A percentile compares a stretch with the other conserved stretches of the same genome.
These are phyloP conservation scores for Papilio gigon DNA, from an alignment of 2,888 invertebrate species.

Conservation along the genomic window DNA sequence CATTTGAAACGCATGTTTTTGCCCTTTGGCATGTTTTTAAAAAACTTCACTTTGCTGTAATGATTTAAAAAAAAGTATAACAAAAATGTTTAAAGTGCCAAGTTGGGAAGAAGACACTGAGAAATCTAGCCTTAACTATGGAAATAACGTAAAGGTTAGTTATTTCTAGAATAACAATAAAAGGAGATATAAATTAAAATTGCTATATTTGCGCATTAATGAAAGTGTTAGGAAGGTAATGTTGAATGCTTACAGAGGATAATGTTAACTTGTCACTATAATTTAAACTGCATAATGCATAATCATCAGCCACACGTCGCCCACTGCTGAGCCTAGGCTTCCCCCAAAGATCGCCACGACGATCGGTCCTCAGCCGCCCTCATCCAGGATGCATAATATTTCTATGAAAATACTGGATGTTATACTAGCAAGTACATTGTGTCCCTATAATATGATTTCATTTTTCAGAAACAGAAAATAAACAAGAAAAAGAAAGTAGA, in stretches of 20 bases:
- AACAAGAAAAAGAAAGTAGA: not conserved
- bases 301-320: no score
- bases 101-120: constrained; percentile 63
- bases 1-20: constrained; percentile 13
- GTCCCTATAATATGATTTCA: not conserved
- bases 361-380: no score
- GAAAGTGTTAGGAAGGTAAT: no score
- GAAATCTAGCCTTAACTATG: constrained; percentile 51
- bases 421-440: not conserved
- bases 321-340: no score
- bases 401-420: not conserved
- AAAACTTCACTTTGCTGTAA: not conserved
- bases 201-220: not conserved
- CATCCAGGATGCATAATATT: no score
- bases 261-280: no score
- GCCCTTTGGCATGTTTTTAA: not conserved
- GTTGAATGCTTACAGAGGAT: no score
- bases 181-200: not conserved
- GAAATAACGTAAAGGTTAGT: constrained; percentile 52
- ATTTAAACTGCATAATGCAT: no score
- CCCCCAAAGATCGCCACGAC: no score
- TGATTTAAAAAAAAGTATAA: constrained; percentile 8
- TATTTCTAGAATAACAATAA: not conserved
- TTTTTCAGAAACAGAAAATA: constrained; percentile 1
- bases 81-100: constrained; percentile 64